Percentiles rank a stretch among this genome's conserved stretches.
These are phyloP conservation scores for Anguilla megastoma DNA, from an alignment of 2,797 vertebrate genomes.

Conservation along the genomic window DNA sequence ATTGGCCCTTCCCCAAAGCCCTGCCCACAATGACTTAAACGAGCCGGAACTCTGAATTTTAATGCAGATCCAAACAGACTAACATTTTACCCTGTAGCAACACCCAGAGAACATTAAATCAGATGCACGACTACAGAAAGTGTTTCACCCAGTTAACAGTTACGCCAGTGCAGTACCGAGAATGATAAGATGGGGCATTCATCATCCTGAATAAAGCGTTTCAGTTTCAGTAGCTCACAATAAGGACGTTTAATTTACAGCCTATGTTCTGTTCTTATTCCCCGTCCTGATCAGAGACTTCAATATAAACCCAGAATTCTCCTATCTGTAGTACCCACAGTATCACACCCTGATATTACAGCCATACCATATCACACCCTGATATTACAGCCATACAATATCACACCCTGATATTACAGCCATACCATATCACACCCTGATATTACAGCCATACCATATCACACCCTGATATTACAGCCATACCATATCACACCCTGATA, in stretches of 20 bases:
- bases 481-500: too few species aligned
- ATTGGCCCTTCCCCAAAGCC: background rate
- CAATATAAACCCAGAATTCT: too few species aligned
- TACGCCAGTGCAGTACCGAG: background rate
- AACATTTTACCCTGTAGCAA: background rate
- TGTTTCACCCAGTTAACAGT: background rate
- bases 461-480: too few species aligned
- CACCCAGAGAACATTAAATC: background rate
- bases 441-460: too few species aligned
- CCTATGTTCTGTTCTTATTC: background rate
- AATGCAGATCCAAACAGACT: background rate
- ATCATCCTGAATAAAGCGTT: background rate
- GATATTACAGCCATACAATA: too few species aligned
- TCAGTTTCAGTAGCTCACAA: background rate
- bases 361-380: too few species aligned
- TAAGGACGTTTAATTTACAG: background rate
- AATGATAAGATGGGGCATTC: too few species aligned
- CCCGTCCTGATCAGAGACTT: too few species aligned
- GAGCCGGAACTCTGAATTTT: background rate
- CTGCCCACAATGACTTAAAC: background rate
- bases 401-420: too few species aligned
- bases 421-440: background rate
- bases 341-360: too few species aligned
- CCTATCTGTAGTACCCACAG: too few species aligned
- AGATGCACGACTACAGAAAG: background rate